These are phyloP conservation scores for Halictus ligatus DNA, from an alignment of 2,888 invertebrate species.

Conservation along the genomic window DNA sequence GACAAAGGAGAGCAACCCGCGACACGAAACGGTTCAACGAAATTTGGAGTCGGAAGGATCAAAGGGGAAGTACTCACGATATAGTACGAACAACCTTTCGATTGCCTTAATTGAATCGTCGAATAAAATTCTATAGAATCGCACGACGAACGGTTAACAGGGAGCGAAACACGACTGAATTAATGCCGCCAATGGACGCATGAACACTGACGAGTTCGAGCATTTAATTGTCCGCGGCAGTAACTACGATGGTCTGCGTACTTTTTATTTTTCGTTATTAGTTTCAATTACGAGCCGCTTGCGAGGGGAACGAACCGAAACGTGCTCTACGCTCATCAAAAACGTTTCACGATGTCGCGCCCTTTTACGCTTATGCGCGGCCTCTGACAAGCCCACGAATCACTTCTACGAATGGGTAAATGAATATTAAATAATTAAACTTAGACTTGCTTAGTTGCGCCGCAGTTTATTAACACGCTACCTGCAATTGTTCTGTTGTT, in stretches of 20 bases:
- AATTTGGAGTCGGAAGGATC: constrained; percentile 4
- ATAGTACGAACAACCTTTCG: constrained; percentile 21
- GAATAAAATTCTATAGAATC: constrained; percentile 23
- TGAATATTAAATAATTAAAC: neutral
- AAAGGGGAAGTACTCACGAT: constrained; percentile 4
- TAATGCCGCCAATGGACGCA: constrained; percentile 13
- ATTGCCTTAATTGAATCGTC: constrained; percentile 39
- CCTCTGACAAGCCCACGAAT: no score
- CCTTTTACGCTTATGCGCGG: neutral
- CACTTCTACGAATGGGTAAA: neutral
- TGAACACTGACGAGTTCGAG: neutral
- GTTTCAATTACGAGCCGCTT: constrained; percentile 18
- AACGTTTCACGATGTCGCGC: neutral
- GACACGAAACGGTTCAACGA: neutral
- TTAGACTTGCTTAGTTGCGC: neutral
- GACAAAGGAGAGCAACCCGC: neutral
- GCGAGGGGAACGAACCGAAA: neutral
- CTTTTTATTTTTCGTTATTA: constrained; percentile 33
- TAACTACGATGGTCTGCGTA: neutral
- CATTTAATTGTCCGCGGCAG: constrained; percentile 31
- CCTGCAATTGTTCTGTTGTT: neutral
- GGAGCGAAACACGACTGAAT: constrained; percentile 38
- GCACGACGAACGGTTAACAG: neutral
- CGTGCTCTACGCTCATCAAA: neutral
- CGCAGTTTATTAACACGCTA: neutral